Conservation (phyloP, 2,888 invertebrate genomes). For the Limnephilus marmoratus region DNA sequence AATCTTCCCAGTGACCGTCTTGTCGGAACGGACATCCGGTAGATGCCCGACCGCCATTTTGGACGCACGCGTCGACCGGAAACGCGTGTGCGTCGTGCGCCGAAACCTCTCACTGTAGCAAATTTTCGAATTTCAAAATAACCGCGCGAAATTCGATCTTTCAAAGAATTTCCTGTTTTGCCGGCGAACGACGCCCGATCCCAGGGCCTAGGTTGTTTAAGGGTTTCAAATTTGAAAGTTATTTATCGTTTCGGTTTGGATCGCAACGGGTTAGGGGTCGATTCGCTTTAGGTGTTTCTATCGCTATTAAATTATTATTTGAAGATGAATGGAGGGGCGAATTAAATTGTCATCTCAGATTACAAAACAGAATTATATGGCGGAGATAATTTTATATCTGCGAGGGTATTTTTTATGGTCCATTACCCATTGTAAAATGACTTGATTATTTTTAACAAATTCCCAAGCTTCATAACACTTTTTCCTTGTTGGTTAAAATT, state of each 20-base stretch:
- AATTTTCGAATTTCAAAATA: conserved; percentile 36
- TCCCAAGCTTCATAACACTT: neutral
- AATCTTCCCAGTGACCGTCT: conserved; percentile 44
- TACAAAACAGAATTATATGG: conserved; percentile 4
- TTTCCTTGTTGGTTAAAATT: neutral
- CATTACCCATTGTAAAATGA: neutral
- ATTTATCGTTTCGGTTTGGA: conserved; percentile 34
- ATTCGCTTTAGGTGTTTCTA: conserved; percentile 12
- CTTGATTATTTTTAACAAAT: neutral
- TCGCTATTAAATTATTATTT: conserved; percentile 33
- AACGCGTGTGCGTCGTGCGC: conserved; percentile 53
- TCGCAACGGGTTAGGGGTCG: conserved; percentile 8
- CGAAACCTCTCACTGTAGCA: conserved; percentile 10
- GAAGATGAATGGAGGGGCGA: conserved; percentile 30
- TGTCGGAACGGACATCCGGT: conserved; percentile 46
- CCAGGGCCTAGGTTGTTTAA: conserved; percentile 27
- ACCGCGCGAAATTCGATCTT: conserved; percentile 64
- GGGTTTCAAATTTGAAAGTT: conserved; percentile 54
- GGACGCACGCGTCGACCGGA: conserved; percentile 59
- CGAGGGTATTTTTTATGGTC: neutral
- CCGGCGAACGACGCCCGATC: conserved; percentile 15
- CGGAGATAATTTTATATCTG: neutral
- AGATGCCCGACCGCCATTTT: conserved; percentile 35
- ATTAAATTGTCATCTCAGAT: conserved; percentile 30
- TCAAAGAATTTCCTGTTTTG: conserved; percentile 62